Conservation (phyloP, 1,140 invertebrate species). For the Agrypnia vestita region DNA sequence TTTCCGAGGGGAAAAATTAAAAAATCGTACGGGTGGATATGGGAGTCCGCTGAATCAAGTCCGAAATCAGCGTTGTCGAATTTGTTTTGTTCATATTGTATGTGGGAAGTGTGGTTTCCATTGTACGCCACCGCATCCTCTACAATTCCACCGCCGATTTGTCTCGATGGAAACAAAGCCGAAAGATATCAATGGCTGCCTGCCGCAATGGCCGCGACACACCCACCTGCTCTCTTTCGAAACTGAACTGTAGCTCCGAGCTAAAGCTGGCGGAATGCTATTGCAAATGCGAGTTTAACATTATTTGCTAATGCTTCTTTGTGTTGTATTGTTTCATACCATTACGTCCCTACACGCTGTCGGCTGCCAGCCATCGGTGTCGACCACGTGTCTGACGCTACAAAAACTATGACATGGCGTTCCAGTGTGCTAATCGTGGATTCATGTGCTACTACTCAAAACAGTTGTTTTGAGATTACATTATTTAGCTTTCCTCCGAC, state of each 20-base stretch:
- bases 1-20: no score
- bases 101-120: neutral
- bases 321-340: conserved; percentile 41
- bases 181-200: neutral
- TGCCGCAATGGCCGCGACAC: conserved; percentile 52
- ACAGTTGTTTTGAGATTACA: no score
- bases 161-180: neutral
- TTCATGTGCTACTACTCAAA: no score
- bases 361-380: neutral
- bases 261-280: conserved; percentile 58
- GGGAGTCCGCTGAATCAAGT: no score
- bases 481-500: no score
- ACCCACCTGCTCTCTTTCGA: conserved; percentile 58
- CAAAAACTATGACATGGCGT: no score
- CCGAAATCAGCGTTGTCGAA: no score
- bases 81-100: neutral
- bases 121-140: neutral
- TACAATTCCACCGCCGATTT: neutral
- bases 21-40: no score
- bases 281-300: conserved; percentile 58
- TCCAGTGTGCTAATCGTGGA: no score
- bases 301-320: conserved; percentile 58
- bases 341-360: neutral
- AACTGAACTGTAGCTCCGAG: conserved; percentile 53
- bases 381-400: neutral